These are phyloP conservation scores for Pachymerium ferrugineum DNA, from an alignment of 2,888 invertebrate species.

Conservation along the genomic window DNA sequence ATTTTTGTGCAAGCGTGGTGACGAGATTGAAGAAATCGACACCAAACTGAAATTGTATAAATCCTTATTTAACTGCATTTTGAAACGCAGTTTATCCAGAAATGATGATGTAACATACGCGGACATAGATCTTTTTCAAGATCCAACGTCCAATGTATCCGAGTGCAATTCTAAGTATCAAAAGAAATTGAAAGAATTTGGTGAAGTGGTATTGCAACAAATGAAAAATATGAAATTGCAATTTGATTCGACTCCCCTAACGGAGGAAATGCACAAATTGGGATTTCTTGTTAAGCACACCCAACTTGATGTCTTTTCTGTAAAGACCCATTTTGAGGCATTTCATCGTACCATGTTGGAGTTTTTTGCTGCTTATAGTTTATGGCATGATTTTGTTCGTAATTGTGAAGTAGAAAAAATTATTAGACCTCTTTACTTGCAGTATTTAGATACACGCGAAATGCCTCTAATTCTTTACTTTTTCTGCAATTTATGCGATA, in stretches of 20 bases:
- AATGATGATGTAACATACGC: background rate
- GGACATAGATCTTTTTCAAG: background rate
- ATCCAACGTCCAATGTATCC: background rate
- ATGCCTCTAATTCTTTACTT: too few species aligned
- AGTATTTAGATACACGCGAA: too few species aligned
- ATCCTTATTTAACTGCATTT: background rate
- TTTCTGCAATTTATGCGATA: too few species aligned
- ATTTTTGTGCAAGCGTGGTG: background rate
- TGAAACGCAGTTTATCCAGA: background rate
- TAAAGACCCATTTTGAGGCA: background rate
- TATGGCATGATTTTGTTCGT: background rate
- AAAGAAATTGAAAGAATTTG: background rate
- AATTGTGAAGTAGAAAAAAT: too few species aligned
- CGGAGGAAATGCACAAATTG: background rate
- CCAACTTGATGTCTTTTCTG: background rate
- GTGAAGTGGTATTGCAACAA: background rate
- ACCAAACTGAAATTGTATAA: background rate
- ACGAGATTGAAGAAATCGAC: background rate
- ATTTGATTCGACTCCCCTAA: background rate
- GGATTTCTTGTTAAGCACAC: background rate
- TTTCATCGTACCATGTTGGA: background rate
- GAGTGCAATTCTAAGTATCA: too few species aligned
- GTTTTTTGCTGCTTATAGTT: background rate
- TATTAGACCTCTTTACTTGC: too few species aligned
- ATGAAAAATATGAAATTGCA: background rate